Conservation (phyloP, 2,113 vertebrate species). For the Naja naja region DNA sequence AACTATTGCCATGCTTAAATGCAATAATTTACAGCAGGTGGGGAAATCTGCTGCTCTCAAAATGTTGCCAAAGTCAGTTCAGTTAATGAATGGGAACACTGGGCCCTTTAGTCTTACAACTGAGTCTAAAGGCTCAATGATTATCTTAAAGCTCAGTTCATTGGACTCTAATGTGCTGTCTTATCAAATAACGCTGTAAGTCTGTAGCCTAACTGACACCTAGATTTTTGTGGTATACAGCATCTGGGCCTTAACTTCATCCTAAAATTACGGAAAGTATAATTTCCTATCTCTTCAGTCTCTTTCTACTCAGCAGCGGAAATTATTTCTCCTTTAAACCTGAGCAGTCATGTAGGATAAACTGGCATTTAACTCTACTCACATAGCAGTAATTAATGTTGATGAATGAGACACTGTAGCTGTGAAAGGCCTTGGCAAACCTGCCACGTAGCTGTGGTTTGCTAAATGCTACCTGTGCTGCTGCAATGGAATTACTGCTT, state of each 20-base stretch:
- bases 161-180: background rate
- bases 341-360: background rate
- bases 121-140: background rate
- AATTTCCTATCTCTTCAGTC: background rate
- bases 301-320: background rate
- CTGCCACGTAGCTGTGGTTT: background rate
- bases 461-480: slow-evolving; percentile 8
- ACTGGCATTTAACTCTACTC: slow-evolving; percentile 2
- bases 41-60: background rate
- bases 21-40: background rate
- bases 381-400: background rate
- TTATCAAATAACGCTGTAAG: background rate
- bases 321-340: background rate
- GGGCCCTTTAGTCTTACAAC: background rate
- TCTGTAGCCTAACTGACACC: background rate
- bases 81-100: background rate
- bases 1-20: background rate
- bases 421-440: slow-evolving; percentile 12
- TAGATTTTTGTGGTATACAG: background rate
- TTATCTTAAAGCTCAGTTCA: background rate
- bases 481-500: slow-evolving; percentile 13
- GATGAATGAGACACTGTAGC: background rate
- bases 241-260: background rate
- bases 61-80: background rate
- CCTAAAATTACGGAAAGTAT: background rate